Base-by-base conservation (phyloP, 2,797 vertebrate genomes). In the Sebastes matsubarae region DNA sequence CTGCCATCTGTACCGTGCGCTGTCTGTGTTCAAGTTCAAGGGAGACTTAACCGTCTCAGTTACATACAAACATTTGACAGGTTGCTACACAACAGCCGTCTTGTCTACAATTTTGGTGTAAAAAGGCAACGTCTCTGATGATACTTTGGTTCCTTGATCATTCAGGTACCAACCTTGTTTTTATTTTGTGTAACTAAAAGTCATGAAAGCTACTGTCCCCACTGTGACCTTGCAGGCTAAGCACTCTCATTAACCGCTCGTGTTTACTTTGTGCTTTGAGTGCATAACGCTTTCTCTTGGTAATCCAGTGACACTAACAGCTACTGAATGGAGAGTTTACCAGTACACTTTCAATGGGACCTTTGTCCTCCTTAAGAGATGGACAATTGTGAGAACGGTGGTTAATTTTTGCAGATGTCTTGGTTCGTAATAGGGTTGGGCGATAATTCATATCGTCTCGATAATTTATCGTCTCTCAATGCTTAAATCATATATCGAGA, bases 191-290 rank as follows among this genome's bases (percentile, higher is more conserved):
- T 38, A 9, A 75, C 54, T 46, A 22, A n/a, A 55, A 63, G 65
- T 73, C 9, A 27, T 29, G 18, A 71, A 80, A 80, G 59, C 36
- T 50, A 1, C 50, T 34, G 57, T 52, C 27, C 42, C 27, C 6
- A 11, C 24, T 2, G 54, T 80, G 82, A 83, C 78, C 85, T 84
- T 87, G 79, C 30, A 75, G 54, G 60, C 24, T 77, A 75, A 90
- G 46, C 68, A 63, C 22, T 13, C 29, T 74, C 52, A 32, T 72
- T 81, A 75, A 38, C 64, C 6, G 7, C 63, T 80, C 10, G 8
- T 82, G 79, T 89, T 85, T 73, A 80, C 67, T 46, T 46, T 46
- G 24, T 74, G 54, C 38, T 52, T 58, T 27, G 11, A 81, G 65
- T 20, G 16, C 30, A 57, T 0, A 1, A 38, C 3, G 4, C 77